These are phyloP conservation scores for Chrysemys picta DNA, from an alignment of 2,113 vertebrate species.

Conservation along the genomic window DNA sequence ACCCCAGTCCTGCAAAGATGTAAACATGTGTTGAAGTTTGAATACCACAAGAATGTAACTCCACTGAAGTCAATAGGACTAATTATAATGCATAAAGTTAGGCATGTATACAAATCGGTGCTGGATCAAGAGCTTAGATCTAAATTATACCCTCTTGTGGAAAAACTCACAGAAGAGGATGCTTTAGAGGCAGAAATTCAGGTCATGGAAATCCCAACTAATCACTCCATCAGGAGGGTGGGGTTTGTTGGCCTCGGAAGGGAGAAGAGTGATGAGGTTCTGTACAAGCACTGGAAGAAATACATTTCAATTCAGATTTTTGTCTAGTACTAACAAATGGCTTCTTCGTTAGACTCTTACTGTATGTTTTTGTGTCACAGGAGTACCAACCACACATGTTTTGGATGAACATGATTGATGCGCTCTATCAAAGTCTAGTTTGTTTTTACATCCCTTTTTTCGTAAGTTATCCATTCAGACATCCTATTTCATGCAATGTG, in stretches of 20 bases:
- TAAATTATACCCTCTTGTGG: neutral
- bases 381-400: conserved; percentile 96
- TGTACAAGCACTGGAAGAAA: neutral
- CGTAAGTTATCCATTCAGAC: conserved; percentile 81
- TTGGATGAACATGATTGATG: conserved; percentile 99
- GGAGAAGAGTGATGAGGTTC: neutral
- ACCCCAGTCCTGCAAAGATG: neutral
- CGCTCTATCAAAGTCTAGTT: conserved; percentile 95
- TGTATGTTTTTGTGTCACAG: conserved; percentile 71
- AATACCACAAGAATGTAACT: neutral
- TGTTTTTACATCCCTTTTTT: conserved; percentile 98
- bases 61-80: neutral
- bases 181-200: neutral
- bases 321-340: neutral
- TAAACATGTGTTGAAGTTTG: neutral
- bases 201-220: neutral
- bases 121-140: neutral
- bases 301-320: neutral
- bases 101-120: neutral
- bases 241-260: neutral
- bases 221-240: neutral
- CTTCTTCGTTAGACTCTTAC: neutral
- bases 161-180: neutral
- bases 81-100: neutral
- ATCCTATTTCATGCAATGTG: neutral